Percentiles rank a stretch among this genome's conserved stretches.
Conservation (phyloP, 2,797 vertebrate genomes). For the Hoplostethus atlanticus region DNA sequence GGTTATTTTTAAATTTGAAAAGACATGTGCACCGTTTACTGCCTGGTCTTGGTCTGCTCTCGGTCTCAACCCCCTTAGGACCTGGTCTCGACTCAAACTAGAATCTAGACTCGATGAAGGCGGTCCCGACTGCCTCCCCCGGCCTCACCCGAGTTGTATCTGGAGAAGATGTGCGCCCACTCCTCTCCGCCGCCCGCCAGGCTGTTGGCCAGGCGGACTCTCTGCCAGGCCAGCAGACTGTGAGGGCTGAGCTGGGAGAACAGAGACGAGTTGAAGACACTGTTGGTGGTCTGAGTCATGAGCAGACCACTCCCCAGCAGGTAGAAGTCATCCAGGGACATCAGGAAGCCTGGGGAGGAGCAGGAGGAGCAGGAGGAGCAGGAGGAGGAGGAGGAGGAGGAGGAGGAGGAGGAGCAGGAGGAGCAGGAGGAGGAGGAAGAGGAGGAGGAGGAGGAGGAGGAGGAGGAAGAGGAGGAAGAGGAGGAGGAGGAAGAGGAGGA, state of each 20-base stretch:
- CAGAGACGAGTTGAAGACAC: slow-evolving; percentile 87
- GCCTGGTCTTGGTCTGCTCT: too few species aligned
- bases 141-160: slow-evolving; percentile 91
- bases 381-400: too few species aligned
- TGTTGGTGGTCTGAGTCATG: slow-evolving; percentile 93
- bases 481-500: too few species aligned
- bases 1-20: too few species aligned
- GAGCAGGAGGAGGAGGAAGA: too few species aligned
- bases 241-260: slow-evolving; percentile 84
- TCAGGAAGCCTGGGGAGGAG: slow-evolving; percentile 85
- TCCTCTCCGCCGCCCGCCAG: slow-evolving; percentile 85
- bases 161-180: slow-evolving; percentile 89
- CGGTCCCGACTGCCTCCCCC: too few species aligned
- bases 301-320: slow-evolving; percentile 86
- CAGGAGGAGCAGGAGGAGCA: too few species aligned
- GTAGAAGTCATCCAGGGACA: slow-evolving; percentile 92
- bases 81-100: too few species aligned
- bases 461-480: too few species aligned
- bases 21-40: too few species aligned
- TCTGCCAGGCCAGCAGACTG: slow-evolving; percentile 92
- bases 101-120: background rate
- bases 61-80: too few species aligned
- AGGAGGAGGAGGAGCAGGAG: background rate
- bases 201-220: slow-evolving; percentile 90
- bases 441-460: background rate